Conservation (phyloP, 2,888 invertebrate species). For the Dryobotodes eremita region DNA sequence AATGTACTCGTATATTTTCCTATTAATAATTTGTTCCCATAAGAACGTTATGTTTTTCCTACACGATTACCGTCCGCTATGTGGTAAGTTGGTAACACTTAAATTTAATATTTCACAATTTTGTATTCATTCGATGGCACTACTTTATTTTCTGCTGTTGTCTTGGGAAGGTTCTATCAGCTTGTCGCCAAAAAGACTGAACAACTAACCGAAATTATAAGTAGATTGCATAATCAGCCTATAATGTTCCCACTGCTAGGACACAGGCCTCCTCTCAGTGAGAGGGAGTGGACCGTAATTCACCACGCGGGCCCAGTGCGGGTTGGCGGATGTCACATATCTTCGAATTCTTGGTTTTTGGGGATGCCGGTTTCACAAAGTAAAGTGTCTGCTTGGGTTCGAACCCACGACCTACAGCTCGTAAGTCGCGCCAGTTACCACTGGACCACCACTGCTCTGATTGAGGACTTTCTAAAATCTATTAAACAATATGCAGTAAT, state of each 20-base stretch:
- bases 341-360: too few species aligned
- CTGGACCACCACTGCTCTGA: too few species aligned
- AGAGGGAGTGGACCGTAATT: too few species aligned
- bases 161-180: background rate
- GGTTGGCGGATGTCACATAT: too few species aligned
- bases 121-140: constrained; percentile 1
- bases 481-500: background rate
- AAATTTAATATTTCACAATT: background rate
- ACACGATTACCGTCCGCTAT: background rate
- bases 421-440: too few species aligned
- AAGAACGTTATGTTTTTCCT: background rate
- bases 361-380: too few species aligned
- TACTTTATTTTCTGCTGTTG: constrained; percentile 3
- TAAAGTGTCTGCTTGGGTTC: too few species aligned
- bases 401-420: too few species aligned
- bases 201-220: background rate
- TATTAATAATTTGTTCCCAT: constrained; percentile 4
- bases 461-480: background rate
- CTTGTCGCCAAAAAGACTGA: background rate
- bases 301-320: too few species aligned
- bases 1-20: background rate
- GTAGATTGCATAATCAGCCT: background rate
- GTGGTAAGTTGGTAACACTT: background rate
- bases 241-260: too few species aligned
- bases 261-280: too few species aligned